Percentiles rank a stretch among this genome's conserved stretches.
phyloP scores from a whole-genome alignment of 2,888 invertebrate species.

The Siphonodentalium dalli region DNA sequence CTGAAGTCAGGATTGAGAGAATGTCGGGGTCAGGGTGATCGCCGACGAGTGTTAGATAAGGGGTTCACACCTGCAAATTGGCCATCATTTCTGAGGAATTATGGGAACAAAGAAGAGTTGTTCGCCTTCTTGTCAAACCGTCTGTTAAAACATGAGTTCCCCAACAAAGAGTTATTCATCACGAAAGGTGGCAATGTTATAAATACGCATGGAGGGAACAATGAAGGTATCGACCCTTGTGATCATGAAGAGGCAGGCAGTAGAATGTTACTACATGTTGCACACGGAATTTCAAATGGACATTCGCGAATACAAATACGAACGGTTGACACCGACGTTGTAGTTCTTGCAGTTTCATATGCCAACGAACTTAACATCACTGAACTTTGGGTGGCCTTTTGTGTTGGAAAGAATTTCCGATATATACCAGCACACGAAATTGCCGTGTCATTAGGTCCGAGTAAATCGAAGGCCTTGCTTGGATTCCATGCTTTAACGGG shows the following conservation, averaged over 20 bases:
- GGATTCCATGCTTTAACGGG: slow-evolving; percentile 29
- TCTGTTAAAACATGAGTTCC: background rate
- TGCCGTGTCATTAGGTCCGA: slow-evolving; percentile 10
- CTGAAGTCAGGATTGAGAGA: too few species aligned
- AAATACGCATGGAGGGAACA: slow-evolving; percentile 1
- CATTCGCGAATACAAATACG: slow-evolving; percentile 9
- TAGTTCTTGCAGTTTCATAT: slow-evolving; percentile 20
- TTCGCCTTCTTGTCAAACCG: slow-evolving; percentile 8
- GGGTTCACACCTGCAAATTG: too few species aligned
- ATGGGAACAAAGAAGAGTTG: slow-evolving; percentile 23
- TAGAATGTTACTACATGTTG: slow-evolving; percentile 18
- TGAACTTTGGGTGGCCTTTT: slow-evolving; percentile 29
- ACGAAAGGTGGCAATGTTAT: slow-evolving; percentile 2
- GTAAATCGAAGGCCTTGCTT: slow-evolving; percentile 13
- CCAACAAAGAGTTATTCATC: too few species aligned
- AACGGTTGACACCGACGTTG: slow-evolving; percentile 27
- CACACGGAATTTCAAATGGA: slow-evolving; percentile 9
- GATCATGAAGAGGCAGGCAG: slow-evolving; percentile 30
- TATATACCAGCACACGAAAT: slow-evolving; percentile 29
- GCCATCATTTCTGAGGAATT: too few species aligned
- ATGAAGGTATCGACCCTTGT: slow-evolving; percentile 16
- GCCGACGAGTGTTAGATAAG: too few species aligned
- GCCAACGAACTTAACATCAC: background rate
- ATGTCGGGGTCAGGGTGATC: too few species aligned
- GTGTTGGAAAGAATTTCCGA: slow-evolving; percentile 19